Conservation (phyloP, 2,113 vertebrate genomes). For the Suncus etruscus region DNA sequence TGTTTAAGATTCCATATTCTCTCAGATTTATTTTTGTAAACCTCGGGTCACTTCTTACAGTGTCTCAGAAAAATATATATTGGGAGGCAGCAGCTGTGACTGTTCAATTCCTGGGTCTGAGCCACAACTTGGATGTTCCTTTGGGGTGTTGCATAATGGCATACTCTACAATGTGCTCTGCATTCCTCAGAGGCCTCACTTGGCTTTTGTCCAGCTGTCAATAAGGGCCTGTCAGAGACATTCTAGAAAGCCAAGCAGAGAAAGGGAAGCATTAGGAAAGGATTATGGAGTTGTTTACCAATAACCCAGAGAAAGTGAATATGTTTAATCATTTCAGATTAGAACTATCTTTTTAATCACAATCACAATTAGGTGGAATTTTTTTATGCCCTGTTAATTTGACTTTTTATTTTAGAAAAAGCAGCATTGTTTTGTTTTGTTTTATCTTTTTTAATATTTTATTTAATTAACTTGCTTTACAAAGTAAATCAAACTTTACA, state of each 20-base stretch:
- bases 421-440: no score
- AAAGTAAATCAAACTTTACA: no score
- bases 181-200: conserved; percentile 54
- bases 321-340: conserved; percentile 17
- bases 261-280: background rate
- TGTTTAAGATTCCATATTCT: conserved; percentile 10
- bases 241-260: background rate
- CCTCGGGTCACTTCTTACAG: background rate
- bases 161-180: background rate
- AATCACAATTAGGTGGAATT: conserved; percentile 8
- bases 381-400: background rate
- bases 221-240: conserved; percentile 12
- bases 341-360: conserved; percentile 31
- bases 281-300: conserved; percentile 47
- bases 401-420: background rate
- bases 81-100: conserved; percentile 46
- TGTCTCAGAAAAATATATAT: background rate
- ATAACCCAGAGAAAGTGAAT: background rate
- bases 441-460: no score
- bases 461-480: no score
- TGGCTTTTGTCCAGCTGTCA: conserved; percentile 63
- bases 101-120: background rate
- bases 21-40: background rate
- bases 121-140: background rate
- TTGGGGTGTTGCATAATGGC: background rate